These are phyloP conservation scores for Lophotis ruficrista DNA, from an alignment of 2,113 vertebrate genomes.

Conservation along the genomic window DNA sequence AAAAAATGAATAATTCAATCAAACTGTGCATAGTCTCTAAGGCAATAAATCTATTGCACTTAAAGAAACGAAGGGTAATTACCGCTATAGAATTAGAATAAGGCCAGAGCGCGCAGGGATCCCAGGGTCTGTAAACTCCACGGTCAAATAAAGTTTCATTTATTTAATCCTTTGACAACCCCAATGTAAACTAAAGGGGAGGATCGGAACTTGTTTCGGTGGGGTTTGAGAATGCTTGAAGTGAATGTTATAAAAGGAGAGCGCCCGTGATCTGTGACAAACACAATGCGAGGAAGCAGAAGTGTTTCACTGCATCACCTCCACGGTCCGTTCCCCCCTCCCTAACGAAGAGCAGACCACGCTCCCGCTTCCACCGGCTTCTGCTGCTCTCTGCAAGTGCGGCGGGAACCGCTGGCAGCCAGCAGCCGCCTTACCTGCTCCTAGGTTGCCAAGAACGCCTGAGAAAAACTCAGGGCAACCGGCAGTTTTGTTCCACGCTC, in stretches of 20 bases:
- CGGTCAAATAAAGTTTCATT: constrained; percentile 80
- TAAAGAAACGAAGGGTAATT: constrained; percentile 82
- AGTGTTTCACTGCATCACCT: constrained; percentile 66
- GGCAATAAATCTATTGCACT: constrained; percentile 84
- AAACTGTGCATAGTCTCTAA: constrained; percentile 85
- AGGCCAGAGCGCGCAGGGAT: constrained; percentile 74
- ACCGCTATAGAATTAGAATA: constrained; percentile 79
- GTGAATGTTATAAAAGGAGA: constrained; percentile 33
- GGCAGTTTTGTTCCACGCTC: constrained; percentile 67
- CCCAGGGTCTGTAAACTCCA: constrained; percentile 72
- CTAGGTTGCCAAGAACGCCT: constrained; percentile 47
- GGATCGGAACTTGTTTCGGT: constrained; percentile 64
- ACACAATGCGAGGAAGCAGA: constrained; percentile 47
- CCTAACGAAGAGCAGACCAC: constrained; percentile 52
- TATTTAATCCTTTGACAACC: constrained; percentile 75
- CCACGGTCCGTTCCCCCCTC: constrained; percentile 66
- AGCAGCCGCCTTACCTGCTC: constrained; percentile 75
- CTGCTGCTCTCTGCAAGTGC: constrained; percentile 54
- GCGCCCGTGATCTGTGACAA: constrained; percentile 10
- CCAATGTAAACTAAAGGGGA: constrained; percentile 67
- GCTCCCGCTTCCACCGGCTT: constrained; percentile 54
- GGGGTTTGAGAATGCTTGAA: constrained; percentile 38
- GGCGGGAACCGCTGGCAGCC: constrained; percentile 46
- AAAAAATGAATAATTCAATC: constrained; percentile 89
- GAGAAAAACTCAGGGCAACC: constrained; percentile 56